A percentile compares a stretch with the other conserved stretches of the same genome.
Evolutionary conservation across 2,888 invertebrate genomes (phyloP).

Genomic region (Drosophila koepferae): DNA sequence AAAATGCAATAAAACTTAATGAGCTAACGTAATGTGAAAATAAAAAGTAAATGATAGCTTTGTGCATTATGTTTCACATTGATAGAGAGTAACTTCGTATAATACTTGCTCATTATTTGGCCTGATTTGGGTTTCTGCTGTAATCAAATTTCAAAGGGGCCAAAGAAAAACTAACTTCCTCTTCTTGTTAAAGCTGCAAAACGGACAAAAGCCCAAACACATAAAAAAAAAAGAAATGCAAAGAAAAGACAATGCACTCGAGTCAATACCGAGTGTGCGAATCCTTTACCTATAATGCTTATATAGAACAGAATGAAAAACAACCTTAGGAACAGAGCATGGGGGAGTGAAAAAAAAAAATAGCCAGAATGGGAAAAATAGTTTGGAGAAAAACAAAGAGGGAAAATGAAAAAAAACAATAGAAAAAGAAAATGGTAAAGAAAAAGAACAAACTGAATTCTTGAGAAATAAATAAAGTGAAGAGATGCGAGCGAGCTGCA

Average conservation of each 20-base stretch:
- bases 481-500: slow-evolving; percentile 46
- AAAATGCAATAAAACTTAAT: slow-evolving; percentile 74
- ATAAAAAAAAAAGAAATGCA: slow-evolving; percentile 10
- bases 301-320: slow-evolving; percentile 33
- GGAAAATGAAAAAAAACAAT: background rate
- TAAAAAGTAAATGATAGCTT: slow-evolving; percentile 58
- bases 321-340: slow-evolving; percentile 29
- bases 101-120: slow-evolving; percentile 30
- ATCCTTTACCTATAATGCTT: slow-evolving; percentile 49
- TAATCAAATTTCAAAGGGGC: slow-evolving; percentile 30
- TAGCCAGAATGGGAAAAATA: slow-evolving; percentile 50
- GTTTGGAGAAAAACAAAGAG: slow-evolving; percentile 37
- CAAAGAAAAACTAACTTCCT: slow-evolving; percentile 8
- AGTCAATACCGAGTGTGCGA: slow-evolving; percentile 44
- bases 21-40: slow-evolving; percentile 66
- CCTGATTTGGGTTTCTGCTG: slow-evolving; percentile 20
- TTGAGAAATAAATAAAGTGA: slow-evolving; percentile 76
- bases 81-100: slow-evolving; percentile 8
- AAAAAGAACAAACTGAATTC: slow-evolving; percentile 68
- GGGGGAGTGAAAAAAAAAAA: slow-evolving; percentile 49
- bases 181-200: slow-evolving; percentile 29
- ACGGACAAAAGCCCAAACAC: slow-evolving; percentile 22
- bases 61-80: slow-evolving; percentile 22
- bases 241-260: slow-evolving; percentile 39
- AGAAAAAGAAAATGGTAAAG: background rate